Evolutionary conservation across 1,140 invertebrate species (phyloP), one percentile per base, ranked within the genome.

Genomic region (Apis laboriosa): DNA sequence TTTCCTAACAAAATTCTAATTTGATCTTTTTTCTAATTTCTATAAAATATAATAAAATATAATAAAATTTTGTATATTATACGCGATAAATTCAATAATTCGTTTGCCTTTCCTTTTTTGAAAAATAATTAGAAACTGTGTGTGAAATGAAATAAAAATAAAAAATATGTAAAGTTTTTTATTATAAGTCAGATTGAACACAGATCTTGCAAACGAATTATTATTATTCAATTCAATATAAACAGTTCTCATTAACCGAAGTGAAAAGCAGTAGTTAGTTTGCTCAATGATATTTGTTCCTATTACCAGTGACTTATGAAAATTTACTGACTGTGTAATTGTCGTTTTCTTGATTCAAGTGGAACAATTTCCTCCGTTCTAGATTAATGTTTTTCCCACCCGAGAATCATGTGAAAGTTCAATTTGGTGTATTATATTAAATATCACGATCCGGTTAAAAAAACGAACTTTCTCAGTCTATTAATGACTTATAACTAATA

Each of bases 311-410:
- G 24, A 80, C 43, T 73, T 53, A n/a, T n/a, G n/a, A 55, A 24
- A 63, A 61, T 72, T 11, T 64, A 55, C 60, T 24, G 8, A 21
- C 12, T 21, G 28, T 60, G 43, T 73, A 79, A 79, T 79, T 79
- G 56, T 34, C 55, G 9, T 28, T 24, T n/a, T 75, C n/a, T 53
- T 60, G 12, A n/a, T 49, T 17, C 43, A 58, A 67, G 73, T 51
- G 61, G 58, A 68, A 76, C 73, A 34, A 51, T 81, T 67, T 81
- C 63, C 78, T 74, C 53, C 28, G 70, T 28, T 55, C 67, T 19
- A 63, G 49, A 34, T 63, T 19, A 19, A 28, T 24, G 28, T 17
- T 66, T 56, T 21, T 64, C 49, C 34, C 19, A 11, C 5, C 8
- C 64, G 34, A n/a, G 34, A 58, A 53, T 19, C 11, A 51, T 28